Percentiles rank a stretch among this genome's conserved stretches.
phyloP scores from a whole-genome alignment of 2,888 invertebrate species.

The Leptopilina myrica region DNA sequence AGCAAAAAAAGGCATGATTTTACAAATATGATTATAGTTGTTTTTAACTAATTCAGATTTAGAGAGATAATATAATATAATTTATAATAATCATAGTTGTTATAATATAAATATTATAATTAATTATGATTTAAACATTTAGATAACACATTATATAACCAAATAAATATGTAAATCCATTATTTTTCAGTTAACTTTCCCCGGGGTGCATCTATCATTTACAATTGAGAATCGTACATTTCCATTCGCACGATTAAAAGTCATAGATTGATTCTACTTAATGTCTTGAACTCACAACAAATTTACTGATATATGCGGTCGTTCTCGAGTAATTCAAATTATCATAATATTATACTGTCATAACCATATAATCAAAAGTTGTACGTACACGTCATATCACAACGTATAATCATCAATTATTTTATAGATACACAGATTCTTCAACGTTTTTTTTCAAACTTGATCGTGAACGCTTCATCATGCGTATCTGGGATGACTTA shows the following conservation, averaged over 20 bases:
- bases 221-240: slow-evolving; percentile 16
- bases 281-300: slow-evolving; percentile 4
- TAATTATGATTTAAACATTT: too few species aligned
- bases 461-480: background rate
- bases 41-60: too few species aligned
- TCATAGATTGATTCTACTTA: slow-evolving; percentile 4
- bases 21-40: too few species aligned
- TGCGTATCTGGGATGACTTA: too few species aligned
- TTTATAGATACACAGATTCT: too few species aligned
- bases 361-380: background rate
- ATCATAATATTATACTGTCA: slow-evolving; percentile 1
- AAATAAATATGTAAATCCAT: too few species aligned
- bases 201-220: slow-evolving; percentile 8
- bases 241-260: slow-evolving; percentile 1
- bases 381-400: too few species aligned
- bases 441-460: background rate
- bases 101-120: too few species aligned
- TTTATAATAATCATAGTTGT: too few species aligned
- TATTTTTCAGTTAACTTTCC: background rate
- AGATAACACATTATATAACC: too few species aligned
- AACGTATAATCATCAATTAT: background rate
- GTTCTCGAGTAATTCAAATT: slow-evolving; percentile 20
- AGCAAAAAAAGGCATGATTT: too few species aligned
- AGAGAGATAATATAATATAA: too few species aligned
- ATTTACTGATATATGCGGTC: background rate